Percentiles rank a stretch among this genome's conserved stretches.
Conservation (phyloP, 2,797 vertebrate species). For the Eremophila alpestris region DNA sequence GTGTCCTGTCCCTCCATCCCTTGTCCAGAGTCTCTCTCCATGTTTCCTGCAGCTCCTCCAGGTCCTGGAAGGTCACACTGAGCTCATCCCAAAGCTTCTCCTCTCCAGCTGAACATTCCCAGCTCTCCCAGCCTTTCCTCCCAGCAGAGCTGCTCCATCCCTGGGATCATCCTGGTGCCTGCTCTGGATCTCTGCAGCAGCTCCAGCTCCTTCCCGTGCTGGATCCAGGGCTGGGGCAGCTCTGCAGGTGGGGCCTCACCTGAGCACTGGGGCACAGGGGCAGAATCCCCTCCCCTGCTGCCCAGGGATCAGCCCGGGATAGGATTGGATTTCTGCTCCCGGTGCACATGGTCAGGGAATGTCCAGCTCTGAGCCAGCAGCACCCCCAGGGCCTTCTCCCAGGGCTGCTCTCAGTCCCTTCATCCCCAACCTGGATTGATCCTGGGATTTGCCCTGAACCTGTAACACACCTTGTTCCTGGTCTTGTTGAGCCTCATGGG, state of each 20-base stretch:
- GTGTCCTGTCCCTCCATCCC: background rate
- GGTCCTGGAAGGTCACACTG: accelerated
- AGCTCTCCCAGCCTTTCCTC: background rate
- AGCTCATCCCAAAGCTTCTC: accelerated
- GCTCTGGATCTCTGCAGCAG: background rate
- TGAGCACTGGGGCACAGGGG: background rate
- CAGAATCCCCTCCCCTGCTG: background rate
- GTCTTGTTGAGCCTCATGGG: background rate
- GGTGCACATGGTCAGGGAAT: accelerated
- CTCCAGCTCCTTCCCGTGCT: background rate
- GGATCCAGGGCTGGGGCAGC: background rate
- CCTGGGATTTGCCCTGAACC: accelerated
- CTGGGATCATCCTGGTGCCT: background rate
- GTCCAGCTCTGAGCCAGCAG: background rate
- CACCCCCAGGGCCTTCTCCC: background rate
- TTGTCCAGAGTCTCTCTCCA: accelerated
- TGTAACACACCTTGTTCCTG: background rate
- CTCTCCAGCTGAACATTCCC: background rate
- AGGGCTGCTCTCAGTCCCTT: background rate
- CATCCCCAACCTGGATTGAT: background rate
- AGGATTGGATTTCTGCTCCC: background rate
- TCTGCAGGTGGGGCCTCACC: background rate
- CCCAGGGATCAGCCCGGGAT: background rate
- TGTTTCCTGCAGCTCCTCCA: background rate
- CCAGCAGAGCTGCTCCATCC: background rate